Evolutionary conservation across 2,113 vertebrate genomes (phyloP).

Genomic region (Cynopterus brachyotis): DNA sequence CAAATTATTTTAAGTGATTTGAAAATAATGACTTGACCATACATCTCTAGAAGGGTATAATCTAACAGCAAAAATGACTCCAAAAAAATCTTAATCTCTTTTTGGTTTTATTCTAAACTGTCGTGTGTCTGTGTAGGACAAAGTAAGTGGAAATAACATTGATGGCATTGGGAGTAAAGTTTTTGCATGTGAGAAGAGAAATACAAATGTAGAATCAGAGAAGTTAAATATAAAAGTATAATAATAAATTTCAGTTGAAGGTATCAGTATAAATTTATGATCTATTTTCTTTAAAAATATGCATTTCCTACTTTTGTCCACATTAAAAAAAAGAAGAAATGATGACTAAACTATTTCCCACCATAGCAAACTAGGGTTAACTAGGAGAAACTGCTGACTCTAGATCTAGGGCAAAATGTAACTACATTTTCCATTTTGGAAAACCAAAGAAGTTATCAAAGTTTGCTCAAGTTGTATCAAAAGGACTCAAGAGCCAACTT

Average conservation of each 20-base stretch:
- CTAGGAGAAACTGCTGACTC: neutral
- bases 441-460: constrained; percentile 1
- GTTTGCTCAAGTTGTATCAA: neutral
- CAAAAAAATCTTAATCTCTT: neutral
- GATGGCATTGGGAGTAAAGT: neutral
- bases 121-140: neutral
- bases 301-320: neutral
- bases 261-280: neutral
- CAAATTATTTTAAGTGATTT: constrained; percentile 20
- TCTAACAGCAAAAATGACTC: neutral
- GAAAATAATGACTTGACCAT: neutral
- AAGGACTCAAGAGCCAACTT: neutral
- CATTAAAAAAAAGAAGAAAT: neutral
- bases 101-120: neutral
- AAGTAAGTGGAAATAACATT: neutral
- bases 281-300: neutral
- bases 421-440: neutral
- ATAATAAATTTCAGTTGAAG: neutral
- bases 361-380: neutral
- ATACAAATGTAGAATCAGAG: neutral
- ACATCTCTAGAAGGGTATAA: neutral
- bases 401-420: neutral
- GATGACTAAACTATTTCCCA: neutral
- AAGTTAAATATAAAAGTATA: neutral
- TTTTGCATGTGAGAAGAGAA: neutral